Base-by-base conservation (phyloP, 2,797 vertebrate genomes). In the Cyclopterus lumpus region DNA sequence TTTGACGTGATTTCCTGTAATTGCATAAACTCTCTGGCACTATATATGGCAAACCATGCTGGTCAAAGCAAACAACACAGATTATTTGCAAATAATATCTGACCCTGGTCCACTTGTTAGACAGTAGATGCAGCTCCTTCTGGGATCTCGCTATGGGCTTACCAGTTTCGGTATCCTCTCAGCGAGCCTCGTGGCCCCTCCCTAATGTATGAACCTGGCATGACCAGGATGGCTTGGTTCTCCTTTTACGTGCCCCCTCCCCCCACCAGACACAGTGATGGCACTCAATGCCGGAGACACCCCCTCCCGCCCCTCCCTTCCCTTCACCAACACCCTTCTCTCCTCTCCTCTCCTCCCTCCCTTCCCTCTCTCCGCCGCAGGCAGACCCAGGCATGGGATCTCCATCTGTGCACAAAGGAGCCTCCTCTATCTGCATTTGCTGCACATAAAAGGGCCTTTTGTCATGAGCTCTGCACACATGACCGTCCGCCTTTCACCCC, bases 391-490 rank as follows among this genome's bases (percentile, higher is more conserved):
- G 92, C 94, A 92, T 94, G 93, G 93, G 93, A 92, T 93, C 93
- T 92, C 92, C 92, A 91, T 94, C 92, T 94, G 91, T 87, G 89
- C 94, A 95, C 95, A 95, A 95, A 95, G 93, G 89, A 94, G 91
- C 93, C 95, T 94, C 94, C 94, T 95, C 93, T 93, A 94, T 95
- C 95, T 94, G 89, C 91, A 95, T 95, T 94, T 91, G 77, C 90
- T 92, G 93, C 83, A 92, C 94, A 95, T 95, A 95, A 96, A 96
- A 95, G 94, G 89, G 88, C 92, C 95, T 96, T 96, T 96, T 96
- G 96, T 96, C 93, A 89, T 90, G 78, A 90, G 91, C 92, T 84
- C 81, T 88, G 90, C 71, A 94, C 95, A 95, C 93, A 95, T 95
- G 95, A 93, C 93, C 94, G 88, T 92, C 92, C 89, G 88, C 91